Percentiles rank a stretch among this genome's conserved stretches.
phyloP scores from a whole-genome alignment of 2,888 invertebrate species.

The Bhutanitis thaidina region DNA sequence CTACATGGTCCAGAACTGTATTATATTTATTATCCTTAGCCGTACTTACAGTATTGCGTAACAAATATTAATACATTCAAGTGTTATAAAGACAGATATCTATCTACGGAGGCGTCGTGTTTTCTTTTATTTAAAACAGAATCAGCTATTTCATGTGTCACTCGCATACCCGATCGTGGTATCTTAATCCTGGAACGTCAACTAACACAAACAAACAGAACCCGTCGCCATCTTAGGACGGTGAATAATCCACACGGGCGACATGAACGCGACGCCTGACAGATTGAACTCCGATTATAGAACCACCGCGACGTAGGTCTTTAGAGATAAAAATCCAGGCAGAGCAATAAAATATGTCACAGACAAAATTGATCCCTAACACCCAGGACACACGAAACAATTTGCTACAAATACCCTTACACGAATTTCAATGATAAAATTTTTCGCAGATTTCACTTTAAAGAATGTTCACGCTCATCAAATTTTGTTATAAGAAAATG shows the following conservation, averaged over 20 bases:
- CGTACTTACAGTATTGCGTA: too few relatives aligned
- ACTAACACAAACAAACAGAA: slow-evolving; percentile 1
- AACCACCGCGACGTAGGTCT: neutral
- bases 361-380: neutral
- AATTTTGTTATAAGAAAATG: too few relatives aligned
- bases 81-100: too few relatives aligned
- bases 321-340: neutral
- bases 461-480: too few relatives aligned
- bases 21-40: too few relatives aligned
- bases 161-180: neutral
- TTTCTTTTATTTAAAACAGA: neutral
- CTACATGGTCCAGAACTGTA: too few relatives aligned
- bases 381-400: neutral
- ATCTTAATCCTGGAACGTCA: neutral
- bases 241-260: slow-evolving; percentile 10
- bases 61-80: too few relatives aligned
- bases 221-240: neutral
- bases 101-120: neutral
- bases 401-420: neutral
- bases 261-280: neutral
- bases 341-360: neutral
- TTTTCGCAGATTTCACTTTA: neutral
- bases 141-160: neutral
- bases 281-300: slow-evolving; percentile 9
- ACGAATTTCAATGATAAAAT: neutral